These are phyloP conservation scores for Harpalus rubripes DNA, from an alignment of 2,888 invertebrate species.

Conservation along the genomic window DNA sequence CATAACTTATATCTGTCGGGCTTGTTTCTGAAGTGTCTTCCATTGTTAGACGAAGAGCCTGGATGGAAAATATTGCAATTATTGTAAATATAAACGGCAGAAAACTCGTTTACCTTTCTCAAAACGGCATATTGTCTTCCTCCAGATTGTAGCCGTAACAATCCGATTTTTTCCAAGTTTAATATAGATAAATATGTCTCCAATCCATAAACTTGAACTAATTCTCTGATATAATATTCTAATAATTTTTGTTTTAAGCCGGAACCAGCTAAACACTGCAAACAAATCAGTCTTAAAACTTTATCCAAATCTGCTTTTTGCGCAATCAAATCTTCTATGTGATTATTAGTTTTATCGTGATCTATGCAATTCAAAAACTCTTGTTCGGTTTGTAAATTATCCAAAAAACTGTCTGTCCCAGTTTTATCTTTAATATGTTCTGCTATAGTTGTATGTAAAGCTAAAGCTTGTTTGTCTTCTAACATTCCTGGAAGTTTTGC, in stretches of 20 bases:
- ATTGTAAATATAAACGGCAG: constrained; percentile 41
- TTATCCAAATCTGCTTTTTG: constrained; percentile 89
- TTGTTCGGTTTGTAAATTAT: constrained; percentile 84
- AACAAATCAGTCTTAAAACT: constrained; percentile 92
- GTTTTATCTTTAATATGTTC: constrained; percentile 94
- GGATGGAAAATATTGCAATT: constrained; percentile 69
- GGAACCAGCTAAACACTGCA: constrained; percentile 95
- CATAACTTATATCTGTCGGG: constrained; percentile 93
- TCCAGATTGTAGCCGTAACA: constrained; percentile 87
- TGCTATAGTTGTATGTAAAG: constrained; percentile 94
- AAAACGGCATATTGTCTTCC: constrained; percentile 86
- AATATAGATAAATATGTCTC: constrained; percentile 89
- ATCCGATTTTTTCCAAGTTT: constrained; percentile 92
- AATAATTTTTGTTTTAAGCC: constrained; percentile 95
- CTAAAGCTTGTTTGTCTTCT: constrained; percentile 91
- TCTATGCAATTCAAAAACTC: constrained; percentile 95
- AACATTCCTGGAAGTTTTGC: constrained; percentile 92
- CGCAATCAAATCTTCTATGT: constrained; percentile 95
- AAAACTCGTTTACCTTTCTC: constrained; percentile 80
- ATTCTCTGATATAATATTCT: constrained; percentile 82
- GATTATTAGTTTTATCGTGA: constrained; percentile 91
- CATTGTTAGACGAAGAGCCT: constrained; percentile 90
- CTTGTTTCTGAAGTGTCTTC: constrained; percentile 92
- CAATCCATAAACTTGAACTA: constrained; percentile 88
- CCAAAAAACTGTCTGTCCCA: constrained; percentile 75